Conservation (phyloP, 2,797 vertebrate species). For the Danio albolineatus region DNA sequence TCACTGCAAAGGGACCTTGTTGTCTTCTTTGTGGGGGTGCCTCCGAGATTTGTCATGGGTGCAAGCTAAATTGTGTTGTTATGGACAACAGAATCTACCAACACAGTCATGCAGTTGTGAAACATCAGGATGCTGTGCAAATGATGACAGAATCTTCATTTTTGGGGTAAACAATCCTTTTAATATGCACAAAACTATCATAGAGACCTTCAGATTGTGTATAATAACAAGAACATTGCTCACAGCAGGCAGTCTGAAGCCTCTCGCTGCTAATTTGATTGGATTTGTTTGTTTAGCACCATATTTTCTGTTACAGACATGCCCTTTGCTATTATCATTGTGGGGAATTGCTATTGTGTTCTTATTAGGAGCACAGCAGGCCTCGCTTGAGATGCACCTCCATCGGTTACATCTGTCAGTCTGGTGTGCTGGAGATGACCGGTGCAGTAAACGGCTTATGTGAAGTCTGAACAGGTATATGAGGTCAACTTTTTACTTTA, state of each 20-base stretch:
- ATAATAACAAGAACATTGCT: slow-evolving; percentile 19
- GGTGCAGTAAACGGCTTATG: slow-evolving; percentile 24
- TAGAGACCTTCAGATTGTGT: slow-evolving; percentile 23
- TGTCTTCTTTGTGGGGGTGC: too few species aligned
- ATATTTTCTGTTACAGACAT: slow-evolving; percentile 14
- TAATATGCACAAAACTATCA: slow-evolving; percentile 8
- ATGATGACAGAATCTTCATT: neutral
- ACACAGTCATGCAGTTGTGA: neutral
- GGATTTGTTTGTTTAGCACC: slow-evolving; percentile 33
- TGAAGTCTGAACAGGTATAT: slow-evolving; percentile 35
- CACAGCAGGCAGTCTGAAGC: slow-evolving; percentile 8
- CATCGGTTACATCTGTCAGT: slow-evolving; percentile 56
- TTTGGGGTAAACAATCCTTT: neutral
- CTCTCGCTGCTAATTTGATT: slow-evolving; percentile 33
- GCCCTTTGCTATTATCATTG: slow-evolving; percentile 46
- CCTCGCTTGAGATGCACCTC: slow-evolving; percentile 25
- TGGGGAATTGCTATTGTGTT: slow-evolving; percentile 48
- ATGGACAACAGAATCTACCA: neutral
- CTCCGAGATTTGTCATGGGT: neutral
- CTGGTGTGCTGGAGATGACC: slow-evolving; percentile 25
- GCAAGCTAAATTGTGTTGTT: neutral
- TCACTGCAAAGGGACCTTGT: too few species aligned
- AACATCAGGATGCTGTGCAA: neutral
- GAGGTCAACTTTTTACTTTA: neutral
- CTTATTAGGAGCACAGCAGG: slow-evolving; percentile 53